Evolutionary conservation across 2,113 vertebrate genomes (phyloP).

Genomic region (Tragelaphus strepsiceros): DNA sequence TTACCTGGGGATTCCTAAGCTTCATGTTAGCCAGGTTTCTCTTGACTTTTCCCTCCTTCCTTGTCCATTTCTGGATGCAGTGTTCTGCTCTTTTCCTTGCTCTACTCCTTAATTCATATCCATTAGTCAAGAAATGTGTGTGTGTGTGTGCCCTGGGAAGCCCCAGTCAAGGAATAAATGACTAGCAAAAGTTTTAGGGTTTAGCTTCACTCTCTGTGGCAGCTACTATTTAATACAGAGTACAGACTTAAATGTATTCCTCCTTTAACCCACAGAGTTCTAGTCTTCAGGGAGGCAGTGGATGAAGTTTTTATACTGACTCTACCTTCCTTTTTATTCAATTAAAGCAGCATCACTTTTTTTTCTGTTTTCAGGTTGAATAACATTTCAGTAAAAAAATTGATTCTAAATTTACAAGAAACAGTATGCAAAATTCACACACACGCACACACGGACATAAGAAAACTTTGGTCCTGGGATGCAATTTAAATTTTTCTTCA

Average conservation of each 20-base stretch:
- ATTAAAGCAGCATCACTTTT: background rate
- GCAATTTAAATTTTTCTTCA: background rate
- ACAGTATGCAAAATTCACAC: background rate
- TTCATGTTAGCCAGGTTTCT: background rate
- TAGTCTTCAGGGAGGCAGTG: too few relatives aligned
- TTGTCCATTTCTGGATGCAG: background rate
- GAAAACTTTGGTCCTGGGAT: background rate
- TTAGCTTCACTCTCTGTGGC: background rate
- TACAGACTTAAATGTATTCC: background rate
- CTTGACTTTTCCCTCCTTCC: background rate
- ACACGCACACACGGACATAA: accelerated
- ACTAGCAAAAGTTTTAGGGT: background rate
- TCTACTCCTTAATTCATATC: background rate
- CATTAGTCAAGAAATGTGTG: background rate
- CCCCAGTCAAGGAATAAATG: background rate
- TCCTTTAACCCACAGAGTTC: background rate
- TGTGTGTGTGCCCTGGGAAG: background rate
- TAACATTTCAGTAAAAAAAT: background rate
- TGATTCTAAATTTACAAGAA: background rate
- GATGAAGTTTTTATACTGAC: background rate
- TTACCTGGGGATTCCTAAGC: background rate
- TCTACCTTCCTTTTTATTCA: background rate
- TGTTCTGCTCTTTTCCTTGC: background rate
- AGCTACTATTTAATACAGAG: background rate
- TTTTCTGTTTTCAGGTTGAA: background rate